Base-by-base conservation (phyloP, 2,113 vertebrate genomes). In the Podarcis cretensis region DNA sequence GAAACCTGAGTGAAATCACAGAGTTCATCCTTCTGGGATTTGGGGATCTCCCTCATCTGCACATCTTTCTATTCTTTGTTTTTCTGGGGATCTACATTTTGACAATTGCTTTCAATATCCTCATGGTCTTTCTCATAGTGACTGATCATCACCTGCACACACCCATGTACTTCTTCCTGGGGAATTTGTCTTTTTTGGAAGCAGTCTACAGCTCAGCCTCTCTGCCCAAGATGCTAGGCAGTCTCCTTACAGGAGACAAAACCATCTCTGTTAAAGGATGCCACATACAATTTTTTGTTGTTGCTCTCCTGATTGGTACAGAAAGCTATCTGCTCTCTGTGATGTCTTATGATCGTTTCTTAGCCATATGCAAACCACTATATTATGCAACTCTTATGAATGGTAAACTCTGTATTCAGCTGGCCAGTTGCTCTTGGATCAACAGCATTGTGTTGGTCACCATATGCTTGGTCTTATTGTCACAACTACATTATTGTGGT, bases 11-110 rank as follows among this genome's bases (percentile, higher is more conserved):
- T 54, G 30, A 66, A 32, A 69, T 79, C n/a, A 69, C 75, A 14
- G 76, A 86, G 1, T 79, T 86, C n/a, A 86, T 79, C 20, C 77
- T 87, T 59, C 35, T 81, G n/a, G 86, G 86, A 40, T 81, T 87
- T 63, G 68, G 78, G 25, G 32, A 74, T 9, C 32, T 40, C 8
- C 77, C 81, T 27, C 3, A 25, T 35, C 35, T 81, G 16, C 13
- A 87, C 23, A 37, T 37, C 48, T 13, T 73, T 7, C 4, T 87
- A 4, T 81, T 81, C 25, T 9, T 73, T 43, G 14, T 81, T 3
- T 81, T 87, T 73, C 3, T 87, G 3, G 6, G 30, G 40, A 59
- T 87, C 23, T 87, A 40, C 48, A 12, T 81, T 27, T 80, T 30
- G 23, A 80, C 66, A 9, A 37, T 87, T 32, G 7, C 13, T 71